Base-by-base conservation (phyloP, 1,140 invertebrate species). In the Hycleus cichorii region DNA sequence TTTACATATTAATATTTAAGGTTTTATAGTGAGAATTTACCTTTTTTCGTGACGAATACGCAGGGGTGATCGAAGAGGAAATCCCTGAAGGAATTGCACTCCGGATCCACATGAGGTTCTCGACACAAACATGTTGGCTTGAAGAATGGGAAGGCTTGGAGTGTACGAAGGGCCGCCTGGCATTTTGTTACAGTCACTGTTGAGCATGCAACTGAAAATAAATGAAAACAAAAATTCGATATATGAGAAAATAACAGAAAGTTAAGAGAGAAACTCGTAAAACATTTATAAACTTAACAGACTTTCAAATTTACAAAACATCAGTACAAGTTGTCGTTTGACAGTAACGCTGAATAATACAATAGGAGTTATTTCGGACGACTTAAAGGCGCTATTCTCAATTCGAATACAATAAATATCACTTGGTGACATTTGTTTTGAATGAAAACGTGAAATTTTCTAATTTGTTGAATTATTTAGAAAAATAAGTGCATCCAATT, bases 61-160 rank as follows among this genome's bases (percentile, higher is more conserved):
- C 91, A 93, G 12, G 90, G 90, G 80, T 94, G 91, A 76, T 94
- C 91, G 73, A 93, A 93, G 49, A 94, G 81, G 72, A 92, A 93
- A 76, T 93, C 90, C 69, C 89, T 83, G 78, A 93, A 93, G 66
- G 87, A 88, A 78, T 92, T 94, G 75, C 91, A 94, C 67, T 92
- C 89, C 58, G 88, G 90, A 77, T 94, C 91, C 64, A 90, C 82
- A 73, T 87, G 86, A 6, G 90, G 90, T 69, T 93, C 90, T 59
- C 86, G 83, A 77, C 91, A 94, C 65, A 94, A 84, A 75, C 91
- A 94, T 62, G 90, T 93, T 64, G 91, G 91, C 69, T 87, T 87
- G 80, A 93, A 94, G 81, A 91, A 93, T 63, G 89, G 86, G 75
- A 93, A 93, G 47, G 89, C 88, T 79, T 92, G 89, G 50, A 94